Conservation (phyloP, 2,888 invertebrate species). For the Willowsia nigromaculata region DNA sequence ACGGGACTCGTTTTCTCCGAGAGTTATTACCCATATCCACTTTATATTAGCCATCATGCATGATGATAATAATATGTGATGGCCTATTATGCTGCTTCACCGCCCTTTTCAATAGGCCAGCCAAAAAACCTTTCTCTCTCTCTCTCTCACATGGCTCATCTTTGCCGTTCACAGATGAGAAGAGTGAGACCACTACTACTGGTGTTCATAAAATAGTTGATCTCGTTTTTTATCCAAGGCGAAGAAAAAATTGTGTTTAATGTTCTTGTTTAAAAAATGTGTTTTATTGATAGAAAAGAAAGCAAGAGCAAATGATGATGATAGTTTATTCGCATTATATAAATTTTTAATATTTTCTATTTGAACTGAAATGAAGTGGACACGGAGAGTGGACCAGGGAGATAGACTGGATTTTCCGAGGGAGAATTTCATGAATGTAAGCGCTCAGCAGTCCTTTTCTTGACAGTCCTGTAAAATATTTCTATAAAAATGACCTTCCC, state of each 20-base stretch:
- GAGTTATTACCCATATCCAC: slow-evolving; percentile 68
- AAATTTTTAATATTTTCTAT: slow-evolving; percentile 3
- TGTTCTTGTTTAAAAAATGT: slow-evolving; percentile 61
- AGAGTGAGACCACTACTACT: background rate
- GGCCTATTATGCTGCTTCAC: slow-evolving; percentile 61
- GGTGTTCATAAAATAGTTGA: slow-evolving; percentile 58
- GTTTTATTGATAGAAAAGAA: slow-evolving; percentile 63
- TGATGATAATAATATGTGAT: slow-evolving; percentile 66
- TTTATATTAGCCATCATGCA: slow-evolving; percentile 66
- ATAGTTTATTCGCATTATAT: slow-evolving; percentile 27
- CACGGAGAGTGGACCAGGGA: slow-evolving; percentile 57
- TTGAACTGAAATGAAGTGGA: slow-evolving; percentile 49
- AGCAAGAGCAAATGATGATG: background rate
- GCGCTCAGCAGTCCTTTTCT: slow-evolving; percentile 34
- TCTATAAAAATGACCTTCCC: background rate
- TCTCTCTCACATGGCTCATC: slow-evolving; percentile 14
- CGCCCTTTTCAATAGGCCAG: slow-evolving; percentile 51
- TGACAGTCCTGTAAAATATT: slow-evolving; percentile 61
- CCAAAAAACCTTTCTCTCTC: slow-evolving; percentile 39
- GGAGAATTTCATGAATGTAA: slow-evolving; percentile 8
- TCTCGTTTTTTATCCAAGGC: slow-evolving; percentile 52
- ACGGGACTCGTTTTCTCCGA: slow-evolving; percentile 64
- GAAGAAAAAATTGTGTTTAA: slow-evolving; percentile 45
- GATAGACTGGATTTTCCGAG: slow-evolving; percentile 47
- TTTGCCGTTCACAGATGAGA: background rate